phyloP scores from a whole-genome alignment of 2,113 vertebrate genomes.

The Dicerorhinus sumatrensis region DNA sequence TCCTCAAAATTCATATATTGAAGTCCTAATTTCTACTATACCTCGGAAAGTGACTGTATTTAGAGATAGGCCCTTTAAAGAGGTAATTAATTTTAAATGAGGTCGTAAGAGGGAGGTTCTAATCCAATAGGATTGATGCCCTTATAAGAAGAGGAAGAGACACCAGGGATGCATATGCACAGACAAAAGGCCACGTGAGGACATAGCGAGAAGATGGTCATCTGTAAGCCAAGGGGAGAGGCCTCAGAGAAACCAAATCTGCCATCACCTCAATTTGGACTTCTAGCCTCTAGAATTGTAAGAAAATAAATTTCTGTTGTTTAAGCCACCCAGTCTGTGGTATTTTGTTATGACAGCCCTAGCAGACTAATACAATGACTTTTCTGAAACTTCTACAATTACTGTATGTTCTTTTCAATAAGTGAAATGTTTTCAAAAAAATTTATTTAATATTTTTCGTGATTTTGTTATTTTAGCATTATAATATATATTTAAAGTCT shows the following conservation, averaged over 20 bases:
- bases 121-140: background rate
- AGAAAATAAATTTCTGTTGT: background rate
- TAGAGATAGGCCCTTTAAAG: background rate
- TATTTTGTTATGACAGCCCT: background rate
- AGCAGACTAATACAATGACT: background rate
- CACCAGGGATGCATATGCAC: accelerated
- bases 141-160: background rate
- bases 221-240: background rate
- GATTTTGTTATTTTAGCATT: background rate
- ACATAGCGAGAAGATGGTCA: background rate
- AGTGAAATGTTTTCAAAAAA: background rate
- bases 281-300: background rate
- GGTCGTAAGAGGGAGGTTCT: background rate
- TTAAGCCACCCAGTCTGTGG: background rate
- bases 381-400: background rate
- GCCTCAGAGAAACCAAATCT: background rate
- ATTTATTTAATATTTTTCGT: background rate
- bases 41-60: background rate
- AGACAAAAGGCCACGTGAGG: background rate
- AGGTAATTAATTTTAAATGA: background rate
- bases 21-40: no score
- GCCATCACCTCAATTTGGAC: background rate
- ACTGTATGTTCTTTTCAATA: background rate
- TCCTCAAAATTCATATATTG: background rate
- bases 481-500: background rate